Percentiles rank a stretch among this genome's conserved stretches.
Evolutionary conservation across 2,888 invertebrate species (phyloP).

Genomic region (Metacarcinus magister): DNA sequence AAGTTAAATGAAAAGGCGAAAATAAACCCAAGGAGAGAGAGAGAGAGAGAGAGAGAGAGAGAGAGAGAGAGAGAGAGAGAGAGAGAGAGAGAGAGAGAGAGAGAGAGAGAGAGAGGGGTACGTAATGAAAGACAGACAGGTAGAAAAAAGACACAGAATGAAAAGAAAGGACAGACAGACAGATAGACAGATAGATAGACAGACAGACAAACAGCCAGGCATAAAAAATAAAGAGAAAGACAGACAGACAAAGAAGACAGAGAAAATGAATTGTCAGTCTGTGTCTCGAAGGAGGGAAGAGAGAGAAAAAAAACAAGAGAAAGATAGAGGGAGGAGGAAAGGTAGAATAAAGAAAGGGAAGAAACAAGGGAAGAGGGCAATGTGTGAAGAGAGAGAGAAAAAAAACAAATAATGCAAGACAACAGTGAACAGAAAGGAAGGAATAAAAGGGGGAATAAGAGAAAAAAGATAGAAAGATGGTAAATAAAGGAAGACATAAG

Average conservation of each 20-base stretch:
- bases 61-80: background rate
- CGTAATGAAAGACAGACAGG: too few species aligned
- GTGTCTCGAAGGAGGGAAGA: background rate
- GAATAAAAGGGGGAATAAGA: too few species aligned
- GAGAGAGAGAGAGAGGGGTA: background rate
- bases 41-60: slow-evolving; percentile 22
- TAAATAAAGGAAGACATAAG: too few species aligned
- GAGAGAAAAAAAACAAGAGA: background rate
- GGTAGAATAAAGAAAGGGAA: too few species aligned
- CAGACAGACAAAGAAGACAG: background rate
- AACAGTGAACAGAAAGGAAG: too few species aligned
- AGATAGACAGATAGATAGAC: background rate
- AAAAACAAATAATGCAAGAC: too few species aligned
- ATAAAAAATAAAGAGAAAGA: background rate
- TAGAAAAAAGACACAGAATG: background rate
- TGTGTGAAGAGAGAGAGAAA: too few species aligned
- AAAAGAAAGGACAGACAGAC: background rate
- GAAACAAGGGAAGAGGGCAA: too few species aligned
- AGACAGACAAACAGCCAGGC: background rate
- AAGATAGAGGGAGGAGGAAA: too few species aligned
- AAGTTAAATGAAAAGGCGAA: too few species aligned
- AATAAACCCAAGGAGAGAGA: too few species aligned
- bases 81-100: slow-evolving; percentile 22
- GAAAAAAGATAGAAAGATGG: too few species aligned
- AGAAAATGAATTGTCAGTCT: background rate